phyloP scores from a whole-genome alignment of 2,888 invertebrate species.

The Acanthosoma haemorrhoidale region DNA sequence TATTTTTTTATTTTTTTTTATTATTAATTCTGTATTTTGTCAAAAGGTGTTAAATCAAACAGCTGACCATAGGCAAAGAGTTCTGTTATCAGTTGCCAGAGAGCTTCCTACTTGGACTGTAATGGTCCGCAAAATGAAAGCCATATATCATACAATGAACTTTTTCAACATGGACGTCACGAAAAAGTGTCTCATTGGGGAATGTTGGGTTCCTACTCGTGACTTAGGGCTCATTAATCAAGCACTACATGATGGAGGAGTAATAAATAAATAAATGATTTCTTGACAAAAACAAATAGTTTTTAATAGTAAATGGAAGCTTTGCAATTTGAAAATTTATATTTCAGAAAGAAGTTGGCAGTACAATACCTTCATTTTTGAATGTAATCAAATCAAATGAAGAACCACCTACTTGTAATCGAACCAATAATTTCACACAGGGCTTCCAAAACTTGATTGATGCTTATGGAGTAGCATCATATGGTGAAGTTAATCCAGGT shows the following conservation, averaged over 20 bases:
- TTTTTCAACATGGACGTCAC: slow-evolving; percentile 86
- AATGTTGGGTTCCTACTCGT: slow-evolving; percentile 76
- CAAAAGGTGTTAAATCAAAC: slow-evolving; percentile 75
- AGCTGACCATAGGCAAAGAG: slow-evolving; percentile 77
- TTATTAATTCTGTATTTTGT: not conserved
- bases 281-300: not conserved
- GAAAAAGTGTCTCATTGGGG: slow-evolving; percentile 82
- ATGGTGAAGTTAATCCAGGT: slow-evolving; percentile 88
- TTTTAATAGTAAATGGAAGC: not conserved
- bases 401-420: slow-evolving; percentile 83
- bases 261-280: slow-evolving; percentile 46
- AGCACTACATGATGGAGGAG: slow-evolving; percentile 76
- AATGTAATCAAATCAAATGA: slow-evolving; percentile 54
- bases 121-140: slow-evolving; percentile 81
- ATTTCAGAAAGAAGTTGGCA: slow-evolving; percentile 64
- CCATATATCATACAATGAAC: slow-evolving; percentile 88
- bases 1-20: not conserved
- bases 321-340: not conserved
- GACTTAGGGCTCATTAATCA: slow-evolving; percentile 69
- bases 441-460: slow-evolving; percentile 92
- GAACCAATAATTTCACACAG: slow-evolving; percentile 84
- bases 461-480: slow-evolving; percentile 85
- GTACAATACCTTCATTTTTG: slow-evolving; percentile 80
- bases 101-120: slow-evolving; percentile 83
- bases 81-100: slow-evolving; percentile 76